Base-by-base conservation (phyloP, 2,888 invertebrate genomes). In the Chymomyza fuscimana region DNA sequence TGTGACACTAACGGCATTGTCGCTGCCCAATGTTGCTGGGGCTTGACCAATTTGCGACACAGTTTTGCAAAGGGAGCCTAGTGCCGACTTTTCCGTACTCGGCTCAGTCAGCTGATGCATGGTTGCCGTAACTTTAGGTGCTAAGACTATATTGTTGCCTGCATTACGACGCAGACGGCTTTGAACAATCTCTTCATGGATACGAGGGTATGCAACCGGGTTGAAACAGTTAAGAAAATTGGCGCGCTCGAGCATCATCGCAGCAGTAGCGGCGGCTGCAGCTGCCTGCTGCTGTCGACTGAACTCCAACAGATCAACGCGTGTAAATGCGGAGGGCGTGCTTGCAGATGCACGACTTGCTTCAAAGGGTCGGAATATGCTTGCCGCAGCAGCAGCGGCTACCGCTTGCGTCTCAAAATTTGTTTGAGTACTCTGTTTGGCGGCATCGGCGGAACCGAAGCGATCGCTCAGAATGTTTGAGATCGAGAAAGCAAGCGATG, bases 51-150 rank as follows among this genome's bases (percentile, higher is more conserved):
- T 95, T 83, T 94, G 95, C 0, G 95, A 95, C 1, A 95, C 94
- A 0, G 95, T 93, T 87, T 95, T 94, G 77, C 94, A 93, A n/a
- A 95, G 90, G 0, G 94, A 94, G 0, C 95, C 95, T 67, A 95
- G 87, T 0, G 95, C 94, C 0, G 94, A 94, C 40, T 94, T 89
- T 36, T 91, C 91, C 10, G 79, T 72, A 12, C 85, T 72, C n/a
- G 69, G 46, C 0, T 84, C 88, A 15, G 64, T 60, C 59, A 32
- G 36, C 50, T 51, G 51, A 5, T 29, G 19, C 67, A 85, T 82
- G 19, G 54, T 67, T 62, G 74, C 75, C 50, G 58, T 74, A n/a
- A 5, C 0, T 52, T 66, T 6, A 40, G 90, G 89, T 0, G 85
- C 84, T 19, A 89, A 67, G 32, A 87, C 82, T 0, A 81, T 89